Conservation (phyloP, 2,888 invertebrate genomes). For the Drosophila hamatofila region DNA sequence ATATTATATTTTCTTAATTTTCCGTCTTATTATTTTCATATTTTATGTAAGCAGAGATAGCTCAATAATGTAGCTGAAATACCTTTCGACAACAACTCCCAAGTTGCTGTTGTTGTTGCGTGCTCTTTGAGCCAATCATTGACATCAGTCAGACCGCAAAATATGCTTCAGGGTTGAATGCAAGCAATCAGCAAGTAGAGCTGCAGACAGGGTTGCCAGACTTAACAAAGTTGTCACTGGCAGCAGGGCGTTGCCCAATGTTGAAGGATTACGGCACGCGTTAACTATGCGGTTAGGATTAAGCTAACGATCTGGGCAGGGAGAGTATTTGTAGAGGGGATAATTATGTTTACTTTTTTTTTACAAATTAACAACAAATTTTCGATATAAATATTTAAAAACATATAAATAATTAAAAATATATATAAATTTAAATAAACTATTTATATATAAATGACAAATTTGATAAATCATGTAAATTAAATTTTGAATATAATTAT, state of each 20-base stretch:
- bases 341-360: background rate
- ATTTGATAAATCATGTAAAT: background rate
- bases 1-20: background rate
- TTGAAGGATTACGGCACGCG: constrained; percentile 22
- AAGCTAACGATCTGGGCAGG: background rate
- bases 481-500: no score
- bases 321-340: background rate
- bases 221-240: constrained; percentile 37
- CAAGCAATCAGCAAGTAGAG: constrained; percentile 31
- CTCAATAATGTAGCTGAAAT: background rate
- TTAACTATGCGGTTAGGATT: constrained; percentile 16
- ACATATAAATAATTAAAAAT: no score
- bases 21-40: background rate
- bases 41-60: background rate
- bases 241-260: background rate
- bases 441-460: background rate
- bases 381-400: no score
- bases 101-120: constrained; percentile 24
- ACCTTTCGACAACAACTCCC: constrained; percentile 7
- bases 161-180: constrained; percentile 39
- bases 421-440: background rate
- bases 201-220: constrained; percentile 26
- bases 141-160: constrained; percentile 27
- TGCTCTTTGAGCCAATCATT: constrained; percentile 14
- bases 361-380: no score